These are phyloP conservation scores for Carollia perspicillata DNA, from an alignment of 2,113 vertebrate genomes.

Conservation along the genomic window DNA sequence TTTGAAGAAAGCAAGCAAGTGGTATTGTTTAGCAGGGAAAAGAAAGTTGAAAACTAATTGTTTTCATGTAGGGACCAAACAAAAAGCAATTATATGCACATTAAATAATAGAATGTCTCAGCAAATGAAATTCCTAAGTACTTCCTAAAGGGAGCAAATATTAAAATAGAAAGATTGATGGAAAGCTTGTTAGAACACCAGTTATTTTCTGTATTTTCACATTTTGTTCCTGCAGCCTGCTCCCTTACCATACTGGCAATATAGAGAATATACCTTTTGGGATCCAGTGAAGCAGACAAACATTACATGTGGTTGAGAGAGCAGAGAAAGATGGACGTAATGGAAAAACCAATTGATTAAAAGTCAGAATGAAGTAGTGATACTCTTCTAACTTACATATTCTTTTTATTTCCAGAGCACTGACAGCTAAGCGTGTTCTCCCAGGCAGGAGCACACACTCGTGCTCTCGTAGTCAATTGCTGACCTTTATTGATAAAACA, in stretches of 20 bases:
- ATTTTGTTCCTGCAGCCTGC: neutral
- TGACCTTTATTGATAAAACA: neutral
- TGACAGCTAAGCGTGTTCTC: neutral
- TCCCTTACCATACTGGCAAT: neutral
- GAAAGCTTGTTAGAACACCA: neutral
- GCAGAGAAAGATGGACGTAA: neutral
- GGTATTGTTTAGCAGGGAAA: neutral
- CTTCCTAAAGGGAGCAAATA: neutral
- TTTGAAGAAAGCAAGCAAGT: neutral
- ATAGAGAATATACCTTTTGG: neutral
- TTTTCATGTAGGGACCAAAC: neutral
- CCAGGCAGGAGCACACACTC: neutral
- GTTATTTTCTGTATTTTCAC: neutral
- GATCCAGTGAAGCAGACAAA: neutral
- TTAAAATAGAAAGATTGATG: neutral
- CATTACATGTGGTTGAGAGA: neutral
- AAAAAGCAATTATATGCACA: neutral
- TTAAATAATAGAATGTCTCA: neutral
- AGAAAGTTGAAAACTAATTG: neutral
- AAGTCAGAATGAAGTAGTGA: neutral
- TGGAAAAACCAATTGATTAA: neutral
- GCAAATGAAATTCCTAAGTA: neutral
- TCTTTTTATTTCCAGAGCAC: neutral
- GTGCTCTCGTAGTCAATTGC: neutral
- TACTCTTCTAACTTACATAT: neutral